A percentile compares a stretch with the other conserved stretches of the same genome.
These are phyloP conservation scores for Strix uralensis DNA, from an alignment of 2,113 vertebrate genomes.

Conservation along the genomic window DNA sequence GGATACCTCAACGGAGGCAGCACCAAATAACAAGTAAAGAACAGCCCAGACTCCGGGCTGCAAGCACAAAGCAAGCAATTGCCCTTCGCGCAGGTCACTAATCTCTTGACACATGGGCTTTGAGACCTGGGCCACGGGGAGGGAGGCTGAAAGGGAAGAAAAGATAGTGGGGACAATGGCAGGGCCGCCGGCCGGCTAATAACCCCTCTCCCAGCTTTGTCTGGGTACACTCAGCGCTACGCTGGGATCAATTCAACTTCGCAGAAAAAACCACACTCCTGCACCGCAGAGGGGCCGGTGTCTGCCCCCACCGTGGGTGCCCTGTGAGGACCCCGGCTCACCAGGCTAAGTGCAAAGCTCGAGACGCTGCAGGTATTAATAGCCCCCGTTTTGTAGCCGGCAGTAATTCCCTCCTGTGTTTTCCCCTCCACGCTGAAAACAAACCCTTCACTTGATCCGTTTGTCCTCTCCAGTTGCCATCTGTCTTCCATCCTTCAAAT, in stretches of 20 bases:
- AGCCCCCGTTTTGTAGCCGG: neutral
- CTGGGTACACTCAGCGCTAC: neutral
- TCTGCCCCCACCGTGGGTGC: neutral
- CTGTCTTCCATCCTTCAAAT: constrained; percentile 63
- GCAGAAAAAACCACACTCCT: neutral
- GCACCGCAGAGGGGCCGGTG: neutral
- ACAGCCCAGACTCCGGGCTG: neutral
- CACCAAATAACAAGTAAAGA: constrained; percentile 33
- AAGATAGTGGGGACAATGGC: constrained; percentile 34
- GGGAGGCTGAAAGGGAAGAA: constrained; percentile 32
- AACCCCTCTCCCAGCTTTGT: constrained; percentile 19
- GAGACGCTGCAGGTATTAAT: neutral
- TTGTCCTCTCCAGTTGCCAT: constrained; percentile 58
- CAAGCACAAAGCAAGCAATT: constrained; percentile 30
- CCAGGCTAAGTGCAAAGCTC: neutral
- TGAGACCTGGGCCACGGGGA: constrained; percentile 26
- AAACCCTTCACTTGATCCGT: constrained; percentile 50
- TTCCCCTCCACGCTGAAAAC: constrained; percentile 34
- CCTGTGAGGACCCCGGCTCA: neutral
- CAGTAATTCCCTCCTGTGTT: neutral
- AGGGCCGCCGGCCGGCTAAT: neutral
- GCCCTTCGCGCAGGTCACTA: constrained; percentile 40
- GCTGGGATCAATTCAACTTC: neutral
- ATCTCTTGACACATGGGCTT: constrained; percentile 48
- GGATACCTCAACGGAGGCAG: constrained; percentile 1